Conservation (phyloP, 2,113 vertebrate genomes). For the Hypomesus transpacificus region DNA sequence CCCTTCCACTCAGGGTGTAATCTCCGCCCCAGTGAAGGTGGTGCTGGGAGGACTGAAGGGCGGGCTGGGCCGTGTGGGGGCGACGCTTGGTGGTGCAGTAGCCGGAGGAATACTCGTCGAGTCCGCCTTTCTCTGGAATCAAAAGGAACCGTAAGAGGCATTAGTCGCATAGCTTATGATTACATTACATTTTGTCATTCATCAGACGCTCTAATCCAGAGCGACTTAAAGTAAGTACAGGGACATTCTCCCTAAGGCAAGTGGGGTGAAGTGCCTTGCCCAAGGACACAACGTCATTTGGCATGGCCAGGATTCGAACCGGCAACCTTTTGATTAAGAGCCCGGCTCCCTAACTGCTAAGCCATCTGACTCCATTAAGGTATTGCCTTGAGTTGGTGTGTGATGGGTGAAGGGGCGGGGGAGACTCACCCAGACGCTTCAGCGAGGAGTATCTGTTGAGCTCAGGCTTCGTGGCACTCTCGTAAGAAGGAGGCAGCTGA, state of each 20-base stretch:
- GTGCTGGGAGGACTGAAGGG: conserved; percentile 76
- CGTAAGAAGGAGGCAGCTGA: conserved; percentile 88
- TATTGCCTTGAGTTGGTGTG: too few relatives aligned
- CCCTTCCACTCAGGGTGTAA: conserved; percentile 77
- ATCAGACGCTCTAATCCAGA: too few relatives aligned
- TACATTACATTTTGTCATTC: neutral
- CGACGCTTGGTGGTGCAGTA: conserved; percentile 86
- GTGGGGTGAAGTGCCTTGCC: too few relatives aligned
- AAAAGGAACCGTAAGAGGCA: neutral
- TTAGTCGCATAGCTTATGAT: neutral
- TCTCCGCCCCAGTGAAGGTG: conserved; percentile 78
- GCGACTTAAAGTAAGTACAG: too few relatives aligned
- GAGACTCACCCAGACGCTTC: conserved; percentile 83
- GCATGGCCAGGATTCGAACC: too few relatives aligned
- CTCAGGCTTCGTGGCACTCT: conserved; percentile 84
- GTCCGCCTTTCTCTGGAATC: conserved; percentile 80
- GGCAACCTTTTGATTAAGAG: too few relatives aligned
- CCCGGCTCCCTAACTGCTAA: too few relatives aligned
- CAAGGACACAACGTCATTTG: too few relatives aligned
- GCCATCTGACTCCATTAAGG: too few relatives aligned
- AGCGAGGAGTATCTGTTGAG: conserved; percentile 90
- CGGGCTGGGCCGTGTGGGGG: conserved; percentile 73
- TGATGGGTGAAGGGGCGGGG: too few relatives aligned
- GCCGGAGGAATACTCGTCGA: conserved; percentile 85
- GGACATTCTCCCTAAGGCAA: too few relatives aligned